A percentile compares a stretch with the other conserved stretches of the same genome.
These are phyloP conservation scores for Coregonus suidteri DNA, from an alignment of 2,797 vertebrate genomes.

Conservation along the genomic window DNA sequence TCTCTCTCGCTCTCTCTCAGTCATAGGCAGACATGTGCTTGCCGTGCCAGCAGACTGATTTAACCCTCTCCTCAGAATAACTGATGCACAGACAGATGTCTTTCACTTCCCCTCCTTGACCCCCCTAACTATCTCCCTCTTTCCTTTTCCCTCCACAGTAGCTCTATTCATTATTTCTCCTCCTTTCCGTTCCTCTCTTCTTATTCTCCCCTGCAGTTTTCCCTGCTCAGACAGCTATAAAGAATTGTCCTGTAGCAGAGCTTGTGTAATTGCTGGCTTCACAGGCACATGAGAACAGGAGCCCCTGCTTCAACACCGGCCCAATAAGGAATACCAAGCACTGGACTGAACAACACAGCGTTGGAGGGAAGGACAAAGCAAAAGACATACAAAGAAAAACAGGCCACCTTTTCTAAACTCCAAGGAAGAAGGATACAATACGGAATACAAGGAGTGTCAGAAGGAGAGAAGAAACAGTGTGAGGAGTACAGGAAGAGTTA, in stretches of 20 bases:
- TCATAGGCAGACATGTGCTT: constrained; percentile 42
- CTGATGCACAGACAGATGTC: constrained; percentile 31
- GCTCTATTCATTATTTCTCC: constrained; percentile 48
- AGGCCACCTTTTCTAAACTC: constrained; percentile 31
- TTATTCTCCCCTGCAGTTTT: neutral
- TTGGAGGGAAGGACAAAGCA: constrained; percentile 14
- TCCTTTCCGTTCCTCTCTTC: constrained; percentile 1
- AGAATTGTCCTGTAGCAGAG: neutral
- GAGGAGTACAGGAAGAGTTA: constrained; percentile 28
- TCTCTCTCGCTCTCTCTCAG: neutral
- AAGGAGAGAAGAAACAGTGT: constrained; percentile 16
- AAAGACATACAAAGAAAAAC: constrained; percentile 17
- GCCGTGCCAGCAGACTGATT: constrained; percentile 38
- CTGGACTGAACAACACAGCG: neutral
- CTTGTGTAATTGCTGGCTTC: constrained; percentile 14
- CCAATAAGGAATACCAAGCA: constrained; percentile 2
- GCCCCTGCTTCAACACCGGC: neutral
- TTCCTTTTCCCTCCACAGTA: constrained; percentile 28
- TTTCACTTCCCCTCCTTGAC: constrained; percentile 14
- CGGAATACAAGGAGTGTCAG: neutral
- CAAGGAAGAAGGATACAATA: neutral
- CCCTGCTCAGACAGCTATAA: constrained; percentile 30
- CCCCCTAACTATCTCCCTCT: constrained; percentile 5
- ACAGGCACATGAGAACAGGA: neutral
- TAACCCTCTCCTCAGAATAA: constrained; percentile 48